Percentiles rank a stretch among this genome's conserved stretches.
Conservation (phyloP, 2,113 vertebrate genomes). For the Podiceps cristatus region DNA sequence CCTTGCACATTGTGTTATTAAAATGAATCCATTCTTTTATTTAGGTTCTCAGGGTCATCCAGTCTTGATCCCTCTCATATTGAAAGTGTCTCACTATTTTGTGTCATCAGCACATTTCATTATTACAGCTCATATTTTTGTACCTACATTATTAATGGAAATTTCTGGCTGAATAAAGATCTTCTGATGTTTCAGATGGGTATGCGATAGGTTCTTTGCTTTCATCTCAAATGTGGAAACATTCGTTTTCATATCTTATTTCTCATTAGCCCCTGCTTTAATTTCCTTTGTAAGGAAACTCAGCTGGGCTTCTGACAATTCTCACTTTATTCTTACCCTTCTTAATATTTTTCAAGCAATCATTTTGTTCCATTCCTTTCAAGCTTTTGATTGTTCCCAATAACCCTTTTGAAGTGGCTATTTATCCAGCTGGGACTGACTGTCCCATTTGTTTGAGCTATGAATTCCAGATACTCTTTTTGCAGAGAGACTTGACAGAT, state of each 20-base stretch:
- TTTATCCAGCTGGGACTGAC: slow-evolving; percentile 11
- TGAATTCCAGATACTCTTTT: neutral
- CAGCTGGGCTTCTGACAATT: slow-evolving; percentile 23
- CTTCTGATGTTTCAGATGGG: slow-evolving; percentile 45
- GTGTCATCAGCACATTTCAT: slow-evolving; percentile 30
- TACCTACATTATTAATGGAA: slow-evolving; percentile 2
- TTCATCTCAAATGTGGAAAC: slow-evolving; percentile 36
- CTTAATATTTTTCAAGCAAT: slow-evolving; percentile 36
- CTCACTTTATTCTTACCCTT: slow-evolving; percentile 8
- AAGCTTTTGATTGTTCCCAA: slow-evolving; percentile 8
- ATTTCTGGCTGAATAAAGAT: slow-evolving; percentile 24
- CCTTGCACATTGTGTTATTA: neutral
- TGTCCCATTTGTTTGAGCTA: neutral
- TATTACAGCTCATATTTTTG: neutral
- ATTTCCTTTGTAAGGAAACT: slow-evolving; percentile 43
- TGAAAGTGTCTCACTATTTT: slow-evolving; percentile 13
- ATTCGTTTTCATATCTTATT: neutral
- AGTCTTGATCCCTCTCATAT: neutral
- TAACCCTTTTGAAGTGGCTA: neutral
- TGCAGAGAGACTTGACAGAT: neutral
- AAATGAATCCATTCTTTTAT: slow-evolving; percentile 34
- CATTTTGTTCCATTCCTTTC: slow-evolving; percentile 17
- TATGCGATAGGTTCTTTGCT: neutral
- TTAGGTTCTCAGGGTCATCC: slow-evolving; percentile 7
- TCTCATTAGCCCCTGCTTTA: slow-evolving; percentile 33